These are phyloP conservation scores for Neuroscelio doddi DNA, from an alignment of 2,888 invertebrate genomes.

Conservation along the genomic window DNA sequence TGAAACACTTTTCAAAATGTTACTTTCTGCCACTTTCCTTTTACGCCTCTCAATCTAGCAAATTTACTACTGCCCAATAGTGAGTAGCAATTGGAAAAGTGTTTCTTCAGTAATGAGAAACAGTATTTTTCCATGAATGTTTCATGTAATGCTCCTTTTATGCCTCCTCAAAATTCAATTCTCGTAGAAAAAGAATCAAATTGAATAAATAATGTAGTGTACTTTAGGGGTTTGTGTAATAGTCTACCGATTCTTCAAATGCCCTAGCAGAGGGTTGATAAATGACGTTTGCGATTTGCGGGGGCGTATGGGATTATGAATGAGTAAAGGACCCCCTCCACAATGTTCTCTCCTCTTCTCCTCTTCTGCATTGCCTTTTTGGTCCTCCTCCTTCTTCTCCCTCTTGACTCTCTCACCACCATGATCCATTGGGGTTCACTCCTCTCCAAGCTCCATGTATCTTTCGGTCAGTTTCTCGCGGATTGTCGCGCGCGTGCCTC, in stretches of 20 bases:
- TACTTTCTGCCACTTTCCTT: too few relatives aligned
- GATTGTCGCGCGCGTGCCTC: slow-evolving; percentile 56
- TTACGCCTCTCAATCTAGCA: too few relatives aligned
- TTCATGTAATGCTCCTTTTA: too few relatives aligned
- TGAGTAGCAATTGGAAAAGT: too few relatives aligned
- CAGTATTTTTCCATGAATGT: too few relatives aligned
- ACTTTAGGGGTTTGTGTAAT: too few relatives aligned
- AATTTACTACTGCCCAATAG: too few relatives aligned
- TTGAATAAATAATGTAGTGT: too few relatives aligned
- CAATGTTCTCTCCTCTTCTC: slow-evolving; percentile 28
- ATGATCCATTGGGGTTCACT: slow-evolving; percentile 62
- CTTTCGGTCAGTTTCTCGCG: slow-evolving; percentile 65
- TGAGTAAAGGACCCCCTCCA: slow-evolving; percentile 62
- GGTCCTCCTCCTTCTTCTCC: slow-evolving; percentile 28
- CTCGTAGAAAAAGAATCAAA: too few relatives aligned
- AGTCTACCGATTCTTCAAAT: neutral
- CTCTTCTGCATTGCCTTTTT: slow-evolving; percentile 28
- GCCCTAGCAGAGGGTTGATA: slow-evolving; percentile 29
- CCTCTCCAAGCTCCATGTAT: slow-evolving; percentile 56
- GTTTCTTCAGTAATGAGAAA: too few relatives aligned
- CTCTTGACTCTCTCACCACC: slow-evolving; percentile 48
- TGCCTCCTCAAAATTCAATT: too few relatives aligned
- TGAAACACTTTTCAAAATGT: too few relatives aligned
- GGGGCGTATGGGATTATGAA: slow-evolving; percentile 61
- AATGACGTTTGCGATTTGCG: slow-evolving; percentile 49